Percentiles rank a stretch among this genome's conserved stretches.
Evolutionary conservation across 2,888 invertebrate species (phyloP).

Genomic region (Lacanobia wlatinum): DNA sequence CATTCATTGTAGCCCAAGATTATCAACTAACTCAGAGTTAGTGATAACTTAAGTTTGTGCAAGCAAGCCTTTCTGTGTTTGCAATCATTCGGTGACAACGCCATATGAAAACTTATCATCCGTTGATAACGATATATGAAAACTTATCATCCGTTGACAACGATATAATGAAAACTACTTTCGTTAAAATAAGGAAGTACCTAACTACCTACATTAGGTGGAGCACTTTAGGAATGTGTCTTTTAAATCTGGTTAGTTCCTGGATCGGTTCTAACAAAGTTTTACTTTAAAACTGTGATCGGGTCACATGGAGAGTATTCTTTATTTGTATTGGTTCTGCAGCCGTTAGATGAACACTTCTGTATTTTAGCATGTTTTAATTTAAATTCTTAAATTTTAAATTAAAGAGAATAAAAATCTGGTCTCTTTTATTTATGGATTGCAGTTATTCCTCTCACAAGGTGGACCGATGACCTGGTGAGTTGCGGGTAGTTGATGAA

Average conservation of each 20-base stretch:
- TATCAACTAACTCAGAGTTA: too few relatives aligned
- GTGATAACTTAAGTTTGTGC: too few relatives aligned
- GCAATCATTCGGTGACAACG: neutral
- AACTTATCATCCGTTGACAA: neutral
- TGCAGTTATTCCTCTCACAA: too few relatives aligned
- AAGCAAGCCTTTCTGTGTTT: neutral
- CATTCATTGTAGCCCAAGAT: too few relatives aligned
- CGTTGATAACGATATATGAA: too few relatives aligned
- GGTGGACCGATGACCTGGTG: too few relatives aligned
- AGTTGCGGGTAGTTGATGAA: too few relatives aligned
- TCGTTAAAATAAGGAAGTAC: too few relatives aligned
- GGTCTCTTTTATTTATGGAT: too few relatives aligned
- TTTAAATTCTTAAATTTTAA: too few relatives aligned
- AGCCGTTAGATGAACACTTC: neutral
- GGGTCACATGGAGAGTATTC: neutral
- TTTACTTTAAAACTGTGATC: constrained; percentile 5
- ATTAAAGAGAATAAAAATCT: neutral
- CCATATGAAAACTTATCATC: neutral
- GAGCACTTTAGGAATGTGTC: neutral
- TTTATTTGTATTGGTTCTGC: neutral
- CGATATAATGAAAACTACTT: neutral
- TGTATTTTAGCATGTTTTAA: neutral
- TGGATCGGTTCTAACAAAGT: constrained; percentile 15
- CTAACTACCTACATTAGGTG: neutral
- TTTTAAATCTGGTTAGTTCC: constrained; percentile 10